phyloP scores from a whole-genome alignment of 2,113 vertebrate genomes.

The Perccottus glenii region DNA sequence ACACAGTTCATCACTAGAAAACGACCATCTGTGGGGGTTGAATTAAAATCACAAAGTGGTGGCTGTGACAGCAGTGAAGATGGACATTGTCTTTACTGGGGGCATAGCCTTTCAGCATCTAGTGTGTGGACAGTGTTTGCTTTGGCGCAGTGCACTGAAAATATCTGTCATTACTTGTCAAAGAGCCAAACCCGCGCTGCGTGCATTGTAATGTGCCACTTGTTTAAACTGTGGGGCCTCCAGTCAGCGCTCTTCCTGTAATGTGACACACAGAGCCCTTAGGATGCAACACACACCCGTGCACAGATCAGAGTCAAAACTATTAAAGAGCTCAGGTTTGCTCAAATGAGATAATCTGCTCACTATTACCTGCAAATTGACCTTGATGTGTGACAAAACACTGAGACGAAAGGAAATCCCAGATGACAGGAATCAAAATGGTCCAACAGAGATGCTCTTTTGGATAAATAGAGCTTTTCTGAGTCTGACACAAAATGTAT shows the following conservation, averaged over 20 bases:
- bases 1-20: slow-evolving; percentile 25
- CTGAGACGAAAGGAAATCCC: slow-evolving; percentile 63
- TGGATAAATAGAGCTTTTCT: slow-evolving; percentile 69
- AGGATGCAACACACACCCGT: slow-evolving; percentile 29
- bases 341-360: slow-evolving; percentile 74
- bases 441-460: slow-evolving; percentile 41
- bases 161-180: slow-evolving; percentile 78
- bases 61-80: slow-evolving; percentile 5
- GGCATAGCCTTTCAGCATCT: slow-evolving; percentile 41
- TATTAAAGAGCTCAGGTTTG: slow-evolving; percentile 71
- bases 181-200: slow-evolving; percentile 58
- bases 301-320: slow-evolving; percentile 61
- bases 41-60: slow-evolving; percentile 21
- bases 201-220: slow-evolving; percentile 65
- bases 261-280: slow-evolving; percentile 67
- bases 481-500: slow-evolving; percentile 36
- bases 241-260: slow-evolving; percentile 71
- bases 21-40: slow-evolving; percentile 6
- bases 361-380: slow-evolving; percentile 70
- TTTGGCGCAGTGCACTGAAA: slow-evolving; percentile 75
- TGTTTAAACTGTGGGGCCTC: slow-evolving; percentile 73
- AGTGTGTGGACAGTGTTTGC: slow-evolving; percentile 65
- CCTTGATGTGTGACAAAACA: slow-evolving; percentile 79
- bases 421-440: slow-evolving; percentile 73
- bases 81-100: slow-evolving; percentile 33